phyloP scores from a whole-genome alignment of 2,888 invertebrate species.

The Hofmannophila pseudospretella region DNA sequence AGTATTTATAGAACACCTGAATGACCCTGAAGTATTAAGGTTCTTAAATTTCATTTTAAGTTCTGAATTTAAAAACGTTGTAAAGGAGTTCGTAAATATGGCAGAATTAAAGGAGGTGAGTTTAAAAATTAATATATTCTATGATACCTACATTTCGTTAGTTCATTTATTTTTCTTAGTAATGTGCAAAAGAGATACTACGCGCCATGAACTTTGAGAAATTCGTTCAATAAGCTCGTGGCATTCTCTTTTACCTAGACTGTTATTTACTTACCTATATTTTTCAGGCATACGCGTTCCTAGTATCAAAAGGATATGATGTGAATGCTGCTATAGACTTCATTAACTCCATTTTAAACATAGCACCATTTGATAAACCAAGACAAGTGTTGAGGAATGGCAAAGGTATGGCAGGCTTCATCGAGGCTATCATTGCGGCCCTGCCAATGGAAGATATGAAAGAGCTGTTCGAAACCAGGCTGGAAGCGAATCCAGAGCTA shows the following conservation, averaged over 20 bases:
- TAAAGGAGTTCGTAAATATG: constrained; percentile 31
- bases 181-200: too few species aligned
- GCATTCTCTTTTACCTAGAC: too few species aligned
- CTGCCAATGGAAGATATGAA: constrained; percentile 35
- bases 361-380: constrained; percentile 27
- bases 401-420: constrained; percentile 28
- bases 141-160: too few species aligned
- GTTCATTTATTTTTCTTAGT: too few species aligned
- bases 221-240: too few species aligned
- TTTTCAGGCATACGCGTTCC: constrained; percentile 29
- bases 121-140: neutral
- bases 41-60: constrained; percentile 31
- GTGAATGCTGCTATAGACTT: constrained; percentile 24
- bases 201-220: too few species aligned
- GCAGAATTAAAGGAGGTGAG: constrained; percentile 40
- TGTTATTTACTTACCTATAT: constrained; percentile 1
- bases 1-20: constrained; percentile 26
- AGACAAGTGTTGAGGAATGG: constrained; percentile 7
- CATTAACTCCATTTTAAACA: constrained; percentile 25
- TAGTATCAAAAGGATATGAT: constrained; percentile 35
- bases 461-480: constrained; percentile 31
- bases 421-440: constrained; percentile 26
- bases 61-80: constrained; percentile 26
- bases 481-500: constrained; percentile 29
- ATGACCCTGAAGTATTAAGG: constrained; percentile 32